phyloP scores from a whole-genome alignment of 2,888 invertebrate genomes.

The Sericinus montela region DNA sequence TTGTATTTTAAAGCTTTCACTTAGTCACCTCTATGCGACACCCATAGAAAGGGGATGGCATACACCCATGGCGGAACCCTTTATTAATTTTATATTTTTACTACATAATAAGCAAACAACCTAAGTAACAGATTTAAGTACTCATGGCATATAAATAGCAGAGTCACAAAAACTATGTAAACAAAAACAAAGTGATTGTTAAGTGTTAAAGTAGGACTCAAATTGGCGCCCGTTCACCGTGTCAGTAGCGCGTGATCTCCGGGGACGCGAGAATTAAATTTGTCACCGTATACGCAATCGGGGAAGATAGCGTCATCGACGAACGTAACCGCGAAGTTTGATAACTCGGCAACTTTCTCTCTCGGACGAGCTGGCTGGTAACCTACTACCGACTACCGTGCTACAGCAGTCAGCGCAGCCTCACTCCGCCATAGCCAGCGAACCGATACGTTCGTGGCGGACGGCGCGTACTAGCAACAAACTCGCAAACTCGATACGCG shows the following conservation, averaged over 20 bases:
- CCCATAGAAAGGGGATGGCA: too few species aligned
- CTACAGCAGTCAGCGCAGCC: conserved; percentile 36
- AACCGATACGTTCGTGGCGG: conserved; percentile 57
- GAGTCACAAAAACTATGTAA: background rate
- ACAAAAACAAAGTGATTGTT: conserved; percentile 16
- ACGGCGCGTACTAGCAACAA: conserved; percentile 50
- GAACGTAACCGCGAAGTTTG: conserved; percentile 74
- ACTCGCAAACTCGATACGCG: conserved; percentile 32
- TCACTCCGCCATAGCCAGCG: conserved; percentile 58
- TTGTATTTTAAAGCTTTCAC: too few species aligned
- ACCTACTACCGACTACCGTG: conserved; percentile 16
- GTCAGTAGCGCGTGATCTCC: conserved; percentile 65
- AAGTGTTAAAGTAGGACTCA: conserved; percentile 47
- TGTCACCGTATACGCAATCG: conserved; percentile 75
- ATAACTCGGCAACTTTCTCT: conserved; percentile 75
- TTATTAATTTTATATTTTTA: too few species aligned
- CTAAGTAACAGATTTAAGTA: too few species aligned
- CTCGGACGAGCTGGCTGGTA: conserved; percentile 32
- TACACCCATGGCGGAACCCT: too few species aligned
- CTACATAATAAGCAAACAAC: too few species aligned
- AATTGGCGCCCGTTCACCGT: conserved; percentile 50
- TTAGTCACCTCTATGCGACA: too few species aligned
- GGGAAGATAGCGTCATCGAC: conserved; percentile 69
- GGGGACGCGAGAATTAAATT: conserved; percentile 27
- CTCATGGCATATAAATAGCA: background rate